Percentiles rank a stretch among this genome's conserved stretches.
Evolutionary conservation across 2,797 vertebrate genomes (phyloP).

Genomic region (Coreius guichenoti): DNA sequence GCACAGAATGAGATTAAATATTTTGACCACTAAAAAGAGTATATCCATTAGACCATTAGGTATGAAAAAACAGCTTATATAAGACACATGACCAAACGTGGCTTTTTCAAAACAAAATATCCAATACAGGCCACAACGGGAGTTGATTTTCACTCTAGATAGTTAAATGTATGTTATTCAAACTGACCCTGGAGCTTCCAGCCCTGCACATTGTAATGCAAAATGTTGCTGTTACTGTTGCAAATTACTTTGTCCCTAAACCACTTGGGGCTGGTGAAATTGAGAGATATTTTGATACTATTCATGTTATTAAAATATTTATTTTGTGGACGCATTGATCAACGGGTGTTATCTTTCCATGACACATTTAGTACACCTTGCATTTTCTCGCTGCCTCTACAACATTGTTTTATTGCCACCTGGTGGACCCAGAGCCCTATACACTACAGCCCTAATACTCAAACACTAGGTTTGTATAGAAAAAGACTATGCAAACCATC

Average conservation of each 20-base stretch:
- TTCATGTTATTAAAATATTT: slow-evolving; percentile 83
- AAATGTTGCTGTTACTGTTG: slow-evolving; percentile 70
- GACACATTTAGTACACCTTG: not conserved
- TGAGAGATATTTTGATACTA: slow-evolving; percentile 61
- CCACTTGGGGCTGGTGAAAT: slow-evolving; percentile 29
- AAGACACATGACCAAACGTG: too few species aligned
- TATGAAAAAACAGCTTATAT: too few species aligned
- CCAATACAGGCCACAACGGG: not conserved
- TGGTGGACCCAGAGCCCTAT: not conserved
- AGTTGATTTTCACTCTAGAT: slow-evolving; percentile 1
- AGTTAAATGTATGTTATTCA: slow-evolving; percentile 1
- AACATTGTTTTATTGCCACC: slow-evolving; percentile 16
- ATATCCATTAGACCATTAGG: not conserved
- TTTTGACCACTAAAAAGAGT: not conserved
- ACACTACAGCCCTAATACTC: too few species aligned
- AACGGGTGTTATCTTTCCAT: slow-evolving; percentile 11
- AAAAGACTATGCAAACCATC: not conserved
- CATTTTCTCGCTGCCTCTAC: not conserved
- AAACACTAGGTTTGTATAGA: not conserved
- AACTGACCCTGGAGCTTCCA: slow-evolving; percentile 77
- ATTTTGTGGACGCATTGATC: slow-evolving; percentile 78
- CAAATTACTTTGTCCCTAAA: slow-evolving; percentile 76
- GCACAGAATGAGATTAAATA: not conserved
- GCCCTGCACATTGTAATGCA: slow-evolving; percentile 44
- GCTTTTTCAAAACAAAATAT: not conserved